Conservation (phyloP, 2,113 vertebrate genomes). For the Myrmophylax atrothorax region DNA sequence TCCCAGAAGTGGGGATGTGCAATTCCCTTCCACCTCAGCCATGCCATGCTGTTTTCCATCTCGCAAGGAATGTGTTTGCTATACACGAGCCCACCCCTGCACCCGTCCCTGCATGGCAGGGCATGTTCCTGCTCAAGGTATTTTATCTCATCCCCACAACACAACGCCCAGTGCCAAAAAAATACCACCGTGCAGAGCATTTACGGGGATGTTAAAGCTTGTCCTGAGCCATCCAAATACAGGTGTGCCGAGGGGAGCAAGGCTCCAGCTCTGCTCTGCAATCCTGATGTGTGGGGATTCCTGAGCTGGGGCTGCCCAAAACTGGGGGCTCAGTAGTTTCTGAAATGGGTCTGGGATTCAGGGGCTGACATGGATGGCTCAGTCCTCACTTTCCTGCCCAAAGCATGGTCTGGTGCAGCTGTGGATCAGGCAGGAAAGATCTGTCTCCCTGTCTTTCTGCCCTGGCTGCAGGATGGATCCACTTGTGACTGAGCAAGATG, state of each 20-base stretch:
- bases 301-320: not conserved
- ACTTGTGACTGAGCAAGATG: fast-evolving
- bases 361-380: not conserved
- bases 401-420: not conserved
- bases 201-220: slow-evolving; percentile 1
- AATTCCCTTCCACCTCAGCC: not conserved
- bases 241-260: not conserved
- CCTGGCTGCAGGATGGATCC: not conserved
- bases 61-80: slow-evolving; percentile 50
- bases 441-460: fast-evolving
- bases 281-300: fast-evolving
- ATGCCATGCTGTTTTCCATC: slow-evolving; percentile 7
- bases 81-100: slow-evolving; percentile 27
- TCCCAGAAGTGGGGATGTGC: not conserved
- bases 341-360: fast-evolving
- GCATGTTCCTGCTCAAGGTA: slow-evolving; percentile 34
- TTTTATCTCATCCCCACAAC: slow-evolving; percentile 56
- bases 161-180: not conserved
- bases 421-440: not conserved
- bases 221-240: not conserved
- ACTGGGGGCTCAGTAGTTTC: not conserved
- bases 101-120: slow-evolving; percentile 35
- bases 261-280: not conserved
- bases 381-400: not conserved
- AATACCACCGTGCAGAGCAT: not conserved